phyloP scores from a whole-genome alignment of 2,888 invertebrate genomes.

The Amphipoea lucens region DNA sequence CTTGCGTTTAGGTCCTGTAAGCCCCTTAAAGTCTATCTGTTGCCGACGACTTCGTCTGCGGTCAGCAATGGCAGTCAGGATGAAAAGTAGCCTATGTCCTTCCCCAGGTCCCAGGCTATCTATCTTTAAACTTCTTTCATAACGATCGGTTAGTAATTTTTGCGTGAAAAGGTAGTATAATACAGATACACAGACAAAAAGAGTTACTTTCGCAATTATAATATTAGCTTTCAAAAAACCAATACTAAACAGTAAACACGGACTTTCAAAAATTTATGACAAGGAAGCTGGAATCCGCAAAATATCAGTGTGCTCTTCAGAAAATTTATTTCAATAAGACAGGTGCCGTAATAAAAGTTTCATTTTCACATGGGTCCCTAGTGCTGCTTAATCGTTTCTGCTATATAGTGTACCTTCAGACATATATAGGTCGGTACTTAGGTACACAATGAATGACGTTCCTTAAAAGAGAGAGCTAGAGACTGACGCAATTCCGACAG shows the following conservation, averaged over 20 bases:
- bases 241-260: background rate
- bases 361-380: background rate
- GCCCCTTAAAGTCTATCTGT: background rate
- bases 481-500: conserved; percentile 43
- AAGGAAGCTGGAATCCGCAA: background rate
- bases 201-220: background rate
- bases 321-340: background rate
- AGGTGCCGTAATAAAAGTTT: background rate
- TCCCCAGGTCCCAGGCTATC: background rate
- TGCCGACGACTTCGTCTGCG: background rate
- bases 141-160: too few relatives aligned
- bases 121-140: too few relatives aligned
- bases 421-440: background rate
- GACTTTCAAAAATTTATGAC: background rate
- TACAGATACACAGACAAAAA: background rate
- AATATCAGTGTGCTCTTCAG: background rate
- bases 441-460: conserved; percentile 27
- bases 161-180: background rate
- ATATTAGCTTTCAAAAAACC: background rate
- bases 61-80: background rate
- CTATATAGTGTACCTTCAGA: background rate
- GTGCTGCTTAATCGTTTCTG: conserved; percentile 6
- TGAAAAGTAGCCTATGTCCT: background rate
- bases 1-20: too few relatives aligned
- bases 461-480: conserved; percentile 45